A percentile compares a stretch with the other conserved stretches of the same genome.
Conservation (phyloP, 2,113 vertebrate genomes). For the Daphoenositta chrysoptera region DNA sequence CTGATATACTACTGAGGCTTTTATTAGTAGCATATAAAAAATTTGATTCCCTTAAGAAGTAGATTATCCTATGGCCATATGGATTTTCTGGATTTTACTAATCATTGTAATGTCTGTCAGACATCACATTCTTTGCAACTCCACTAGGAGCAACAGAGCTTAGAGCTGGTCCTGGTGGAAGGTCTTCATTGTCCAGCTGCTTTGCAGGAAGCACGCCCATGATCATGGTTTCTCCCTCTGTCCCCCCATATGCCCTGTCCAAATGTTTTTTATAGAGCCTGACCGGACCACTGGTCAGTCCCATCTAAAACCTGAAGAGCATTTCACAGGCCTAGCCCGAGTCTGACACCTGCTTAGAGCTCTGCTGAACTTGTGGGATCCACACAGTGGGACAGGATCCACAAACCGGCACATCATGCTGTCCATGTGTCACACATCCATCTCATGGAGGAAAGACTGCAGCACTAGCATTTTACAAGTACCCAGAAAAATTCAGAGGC, state of each 20-base stretch:
- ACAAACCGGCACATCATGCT: fast-evolving
- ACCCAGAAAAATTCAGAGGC: background rate
- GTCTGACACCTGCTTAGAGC: background rate
- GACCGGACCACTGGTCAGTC: too few relatives aligned
- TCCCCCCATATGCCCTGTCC: fast-evolving
- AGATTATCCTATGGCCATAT: background rate
- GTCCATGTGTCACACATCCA: background rate
- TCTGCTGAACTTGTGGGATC: background rate
- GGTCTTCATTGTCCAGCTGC: background rate
- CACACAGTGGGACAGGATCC: background rate
- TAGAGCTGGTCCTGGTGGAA: background rate
- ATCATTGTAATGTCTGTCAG: background rate
- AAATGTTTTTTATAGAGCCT: background rate
- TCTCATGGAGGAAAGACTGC: background rate
- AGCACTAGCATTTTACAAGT: background rate
- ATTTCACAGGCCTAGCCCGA: background rate
- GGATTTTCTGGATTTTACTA: background rate
- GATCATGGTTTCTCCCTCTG: background rate
- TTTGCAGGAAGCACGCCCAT: background rate
- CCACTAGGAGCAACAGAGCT: background rate
- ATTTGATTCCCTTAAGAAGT: background rate
- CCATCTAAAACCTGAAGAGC: background rate
- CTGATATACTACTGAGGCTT: background rate
- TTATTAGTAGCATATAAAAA: background rate
- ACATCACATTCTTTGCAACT: fast-evolving